Base-by-base conservation (phyloP, 2,797 vertebrate species). In the Valencia hispanica region DNA sequence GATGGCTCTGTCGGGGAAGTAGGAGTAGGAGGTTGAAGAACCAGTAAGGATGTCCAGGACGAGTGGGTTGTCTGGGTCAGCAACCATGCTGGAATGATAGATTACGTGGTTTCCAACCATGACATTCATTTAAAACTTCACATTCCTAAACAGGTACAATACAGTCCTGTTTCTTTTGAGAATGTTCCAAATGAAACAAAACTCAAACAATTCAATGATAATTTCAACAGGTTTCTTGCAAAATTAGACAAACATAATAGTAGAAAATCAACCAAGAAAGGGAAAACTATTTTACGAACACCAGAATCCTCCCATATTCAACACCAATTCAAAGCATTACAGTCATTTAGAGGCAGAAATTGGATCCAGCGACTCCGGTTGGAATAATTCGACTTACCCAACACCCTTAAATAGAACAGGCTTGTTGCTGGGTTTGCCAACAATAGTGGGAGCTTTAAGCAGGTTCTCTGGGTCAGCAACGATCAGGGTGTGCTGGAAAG, bases 1-100 rank as follows among this genome's bases (percentile, higher is more conserved):
- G 80, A 99, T 96, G 1, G 97, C 96, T 73, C 97, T 97, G 87
- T 99, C 98, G 0, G 98, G 98, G 85, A 99, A 99, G 92, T 96
- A 99, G 68, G 98, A 99, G 86, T 99, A 99, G 0, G 98, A 96
- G 1, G 98, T 99, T 1, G 98, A 99, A 14, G 98, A 98, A 61
- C 98, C 98, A 0, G 98, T 99, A 39, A 99, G 96, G 86, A 99
- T 99, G 86, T 99, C 98, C 91, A 99, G 89, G 14, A 99, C 98
- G 59, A 99, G 93, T 0, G 97, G 97, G 78, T 99, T 99, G 74
- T 99, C 98, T 0, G 97, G 97, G 86, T 99, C 98, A 9, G 98
- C 98, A 87, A 99, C 98, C 98, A 99, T 99, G 81, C 98, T 96
- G 75, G 30, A 74, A 66, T 1, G 45, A 65, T 22, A 61, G 25